phyloP scores from a whole-genome alignment of 2,113 vertebrate genomes.

The Pholis gunnellus region DNA sequence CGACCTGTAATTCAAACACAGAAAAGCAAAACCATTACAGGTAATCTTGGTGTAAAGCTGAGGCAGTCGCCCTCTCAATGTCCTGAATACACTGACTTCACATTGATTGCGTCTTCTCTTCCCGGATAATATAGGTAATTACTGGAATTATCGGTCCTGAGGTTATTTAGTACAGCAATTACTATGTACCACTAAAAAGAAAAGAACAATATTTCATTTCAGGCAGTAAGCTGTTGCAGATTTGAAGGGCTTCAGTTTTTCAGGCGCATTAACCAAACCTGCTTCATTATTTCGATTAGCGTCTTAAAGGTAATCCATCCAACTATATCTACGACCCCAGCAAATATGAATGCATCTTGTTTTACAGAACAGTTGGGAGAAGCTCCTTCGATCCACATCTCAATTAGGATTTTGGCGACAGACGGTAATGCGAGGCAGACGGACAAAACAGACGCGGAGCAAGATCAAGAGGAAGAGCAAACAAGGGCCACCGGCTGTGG shows the following conservation, averaged over 20 bases:
- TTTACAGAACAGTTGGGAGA: constrained; percentile 14
- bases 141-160: constrained; percentile 11
- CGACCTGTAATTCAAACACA: constrained; percentile 60
- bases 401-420: constrained; percentile 1
- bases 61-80: neutral
- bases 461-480: constrained; percentile 30
- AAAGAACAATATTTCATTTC: constrained; percentile 14
- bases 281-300: neutral
- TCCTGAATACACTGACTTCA: constrained; percentile 1
- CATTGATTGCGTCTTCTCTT: constrained; percentile 11
- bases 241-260: constrained; percentile 11
- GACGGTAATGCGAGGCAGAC: neutral
- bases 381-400: constrained; percentile 4
- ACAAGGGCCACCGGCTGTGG: constrained; percentile 57
- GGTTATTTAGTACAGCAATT: constrained; percentile 35
- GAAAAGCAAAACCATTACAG: constrained; percentile 66
- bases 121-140: constrained; percentile 45
- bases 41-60: constrained; percentile 51
- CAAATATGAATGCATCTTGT: constrained; percentile 11
- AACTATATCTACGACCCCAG: neutral
- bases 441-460: neutral
- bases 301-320: neutral
- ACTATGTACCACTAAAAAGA: neutral
- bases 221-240: neutral
- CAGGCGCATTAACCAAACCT: neutral